A percentile compares a stretch with the other conserved stretches of the same genome.
Evolutionary conservation across 2,797 vertebrate species (phyloP).

Genomic region (Schizopygopsis pylzovi): DNA sequence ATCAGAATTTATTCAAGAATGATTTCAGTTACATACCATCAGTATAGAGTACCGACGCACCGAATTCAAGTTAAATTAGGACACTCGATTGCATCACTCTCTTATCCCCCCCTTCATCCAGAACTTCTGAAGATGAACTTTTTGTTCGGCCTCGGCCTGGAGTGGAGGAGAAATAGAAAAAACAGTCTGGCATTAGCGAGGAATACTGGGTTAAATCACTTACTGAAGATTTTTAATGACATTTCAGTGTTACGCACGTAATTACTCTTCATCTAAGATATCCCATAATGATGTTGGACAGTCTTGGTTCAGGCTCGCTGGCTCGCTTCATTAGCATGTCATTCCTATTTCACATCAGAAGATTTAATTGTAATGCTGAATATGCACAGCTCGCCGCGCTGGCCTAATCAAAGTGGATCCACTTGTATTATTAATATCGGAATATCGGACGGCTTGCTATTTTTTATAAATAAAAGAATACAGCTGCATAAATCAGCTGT

Average conservation of each 20-base stretch:
- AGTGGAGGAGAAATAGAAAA: conserved; percentile 58
- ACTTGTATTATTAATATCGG: conserved; percentile 99
- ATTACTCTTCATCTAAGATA: conserved; percentile 99
- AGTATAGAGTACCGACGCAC: conserved; percentile 88
- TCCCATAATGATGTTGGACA: conserved; percentile 99
- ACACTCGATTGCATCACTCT: conserved; percentile 88
- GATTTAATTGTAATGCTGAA: conserved; percentile 99
- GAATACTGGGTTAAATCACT: conserved; percentile 99
- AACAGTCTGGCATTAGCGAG: conserved; percentile 84
- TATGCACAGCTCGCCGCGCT: conserved; percentile 98
- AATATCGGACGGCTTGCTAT: conserved; percentile 99
- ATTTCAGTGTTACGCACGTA: conserved; percentile 99
- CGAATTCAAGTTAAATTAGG: conserved; percentile 99
- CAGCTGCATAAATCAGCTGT: conserved; percentile 99
- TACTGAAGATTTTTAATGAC: conserved; percentile 99
- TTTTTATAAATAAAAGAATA: conserved; percentile 99
- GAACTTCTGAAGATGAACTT: conserved; percentile 89
- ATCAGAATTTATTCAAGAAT: conserved; percentile 99
- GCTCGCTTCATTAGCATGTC: conserved; percentile 99
- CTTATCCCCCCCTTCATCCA: conserved; percentile 73
- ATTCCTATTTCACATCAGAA: conserved; percentile 99
- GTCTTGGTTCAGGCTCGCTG: conserved; percentile 99
- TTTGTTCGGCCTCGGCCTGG: conserved; percentile 80
- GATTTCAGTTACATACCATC: conserved; percentile 96
- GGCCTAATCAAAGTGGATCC: conserved; percentile 99